phyloP scores from a whole-genome alignment of 35 echinoderm and acorn worm species.

The Lytechinus variegatus region DNA sequence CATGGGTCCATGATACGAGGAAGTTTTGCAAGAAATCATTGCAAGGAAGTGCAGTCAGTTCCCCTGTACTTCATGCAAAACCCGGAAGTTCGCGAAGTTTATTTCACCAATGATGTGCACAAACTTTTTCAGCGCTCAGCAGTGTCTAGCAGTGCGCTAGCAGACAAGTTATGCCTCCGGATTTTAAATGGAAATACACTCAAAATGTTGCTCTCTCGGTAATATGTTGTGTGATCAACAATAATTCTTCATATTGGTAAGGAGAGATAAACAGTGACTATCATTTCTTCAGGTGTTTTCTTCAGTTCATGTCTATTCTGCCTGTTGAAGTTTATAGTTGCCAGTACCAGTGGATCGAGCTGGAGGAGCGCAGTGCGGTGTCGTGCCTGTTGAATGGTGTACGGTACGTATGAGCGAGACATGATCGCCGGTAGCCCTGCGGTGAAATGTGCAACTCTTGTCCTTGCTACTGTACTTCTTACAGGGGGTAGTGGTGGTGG shows the following conservation, averaged over 20 bases:
- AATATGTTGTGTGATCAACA: background rate
- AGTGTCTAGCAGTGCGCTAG: background rate
- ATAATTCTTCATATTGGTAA: background rate
- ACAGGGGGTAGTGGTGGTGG: too few relatives aligned
- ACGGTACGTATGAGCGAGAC: too few relatives aligned
- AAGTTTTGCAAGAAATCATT: background rate
- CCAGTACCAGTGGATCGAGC: too few relatives aligned
- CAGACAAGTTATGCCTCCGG: background rate
- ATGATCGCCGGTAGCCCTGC: too few relatives aligned
- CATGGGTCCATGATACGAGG: too few relatives aligned
- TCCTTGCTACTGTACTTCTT: too few relatives aligned
- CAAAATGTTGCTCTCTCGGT: background rate
- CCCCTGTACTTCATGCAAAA: background rate
- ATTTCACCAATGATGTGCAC: background rate
- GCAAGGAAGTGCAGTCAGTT: background rate
- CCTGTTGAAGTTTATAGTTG: too few relatives aligned
- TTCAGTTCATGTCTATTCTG: background rate
- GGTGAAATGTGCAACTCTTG: too few relatives aligned
- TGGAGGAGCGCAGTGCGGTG: too few relatives aligned
- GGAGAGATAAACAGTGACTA: too few relatives aligned
- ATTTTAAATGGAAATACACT: background rate
- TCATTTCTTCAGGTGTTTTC: too few relatives aligned
- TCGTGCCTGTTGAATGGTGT: too few relatives aligned
- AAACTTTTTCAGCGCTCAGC: background rate
- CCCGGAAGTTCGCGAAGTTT: background rate